A percentile compares a stretch with the other conserved stretches of the same genome.
Evolutionary conservation across 2,113 vertebrate genomes (phyloP).

Genomic region (Ptyas mucosa): DNA sequence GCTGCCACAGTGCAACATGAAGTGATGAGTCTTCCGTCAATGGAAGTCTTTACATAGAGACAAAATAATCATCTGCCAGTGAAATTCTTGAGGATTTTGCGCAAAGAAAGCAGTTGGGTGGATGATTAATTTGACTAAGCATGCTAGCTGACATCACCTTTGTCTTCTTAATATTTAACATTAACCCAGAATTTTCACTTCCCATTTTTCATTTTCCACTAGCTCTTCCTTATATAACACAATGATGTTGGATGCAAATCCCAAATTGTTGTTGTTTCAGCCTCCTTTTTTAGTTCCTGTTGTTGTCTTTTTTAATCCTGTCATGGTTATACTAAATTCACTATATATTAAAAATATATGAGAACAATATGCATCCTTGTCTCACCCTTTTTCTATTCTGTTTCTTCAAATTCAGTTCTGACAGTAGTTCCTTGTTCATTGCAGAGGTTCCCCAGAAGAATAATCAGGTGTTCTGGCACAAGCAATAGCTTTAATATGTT

Average conservation of each 20-base stretch:
- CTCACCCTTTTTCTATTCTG: neutral
- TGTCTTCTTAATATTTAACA: neutral
- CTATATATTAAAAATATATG: neutral
- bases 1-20: neutral
- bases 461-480: neutral
- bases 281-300: neutral
- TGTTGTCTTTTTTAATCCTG: neutral
- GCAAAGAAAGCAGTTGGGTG: neutral
- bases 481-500: neutral
- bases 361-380: neutral
- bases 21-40: neutral
- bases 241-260: neutral
- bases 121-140: neutral
- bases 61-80: neutral
- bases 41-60: neutral
- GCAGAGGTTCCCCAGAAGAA: neutral
- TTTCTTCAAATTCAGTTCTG: neutral
- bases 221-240: neutral
- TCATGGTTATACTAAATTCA: neutral
- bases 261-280: neutral
- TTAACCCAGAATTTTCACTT: neutral
- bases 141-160: neutral
- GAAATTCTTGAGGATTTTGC: neutral
- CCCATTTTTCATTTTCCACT: neutral
- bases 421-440: neutral